phyloP scores from a whole-genome alignment of 2,797 vertebrate genomes.

The Pterois miles region DNA sequence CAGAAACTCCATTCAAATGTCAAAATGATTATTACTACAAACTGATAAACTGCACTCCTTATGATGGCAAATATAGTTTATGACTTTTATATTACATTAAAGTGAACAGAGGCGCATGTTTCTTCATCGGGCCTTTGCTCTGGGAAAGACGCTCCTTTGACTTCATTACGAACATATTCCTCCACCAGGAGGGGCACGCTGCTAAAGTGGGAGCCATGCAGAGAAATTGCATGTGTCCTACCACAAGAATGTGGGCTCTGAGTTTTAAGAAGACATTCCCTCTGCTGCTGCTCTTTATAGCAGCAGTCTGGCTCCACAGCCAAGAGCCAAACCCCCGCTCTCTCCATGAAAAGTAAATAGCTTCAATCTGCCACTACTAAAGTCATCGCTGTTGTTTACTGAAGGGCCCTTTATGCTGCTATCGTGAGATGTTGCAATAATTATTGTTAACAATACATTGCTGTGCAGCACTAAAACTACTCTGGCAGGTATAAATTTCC shows the following conservation, averaged over 20 bases:
- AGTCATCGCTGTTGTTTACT: constrained; percentile 72
- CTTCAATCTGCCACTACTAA: constrained; percentile 80
- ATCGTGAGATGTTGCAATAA: constrained; percentile 57
- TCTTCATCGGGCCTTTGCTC: constrained; percentile 9
- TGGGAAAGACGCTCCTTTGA: constrained; percentile 42
- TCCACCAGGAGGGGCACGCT: constrained; percentile 73
- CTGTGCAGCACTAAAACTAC: constrained; percentile 23
- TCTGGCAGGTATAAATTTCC: not conserved
- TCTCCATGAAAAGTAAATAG: constrained; percentile 77
- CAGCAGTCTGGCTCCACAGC: constrained; percentile 75
- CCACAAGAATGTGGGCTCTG: constrained; percentile 84
- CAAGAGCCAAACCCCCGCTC: constrained; percentile 71
- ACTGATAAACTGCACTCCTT: no score
- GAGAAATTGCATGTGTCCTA: constrained; percentile 81
- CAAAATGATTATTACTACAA: no score
- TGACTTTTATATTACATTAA: no score
- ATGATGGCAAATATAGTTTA: no score
- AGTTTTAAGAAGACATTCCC: constrained; percentile 82
- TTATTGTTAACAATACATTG: constrained; percentile 39
- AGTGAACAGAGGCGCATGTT: no score
- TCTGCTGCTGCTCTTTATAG: constrained; percentile 80
- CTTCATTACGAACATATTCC: constrained; percentile 54
- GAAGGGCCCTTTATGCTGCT: constrained; percentile 62
- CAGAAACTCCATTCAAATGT: no score
- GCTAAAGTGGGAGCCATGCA: constrained; percentile 75